A percentile compares a stretch with the other conserved stretches of the same genome.
These are phyloP conservation scores for Phyllostomus hastatus DNA, from an alignment of 2,113 vertebrate species.

Conservation along the genomic window DNA sequence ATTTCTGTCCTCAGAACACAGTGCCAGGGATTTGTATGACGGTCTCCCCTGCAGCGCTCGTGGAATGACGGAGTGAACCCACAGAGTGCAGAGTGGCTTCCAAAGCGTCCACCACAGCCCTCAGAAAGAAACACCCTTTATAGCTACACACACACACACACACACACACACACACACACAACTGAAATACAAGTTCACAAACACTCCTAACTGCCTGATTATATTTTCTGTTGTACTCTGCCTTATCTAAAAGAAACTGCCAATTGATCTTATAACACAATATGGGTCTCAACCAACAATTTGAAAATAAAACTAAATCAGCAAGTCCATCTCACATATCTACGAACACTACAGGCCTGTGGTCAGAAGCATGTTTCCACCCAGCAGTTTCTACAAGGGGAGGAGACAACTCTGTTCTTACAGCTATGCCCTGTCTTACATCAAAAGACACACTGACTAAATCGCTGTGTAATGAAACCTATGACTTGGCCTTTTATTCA, in stretches of 20 bases:
- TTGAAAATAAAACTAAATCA: not conserved
- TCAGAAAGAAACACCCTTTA: not conserved
- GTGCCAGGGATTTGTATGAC: constrained; percentile 28
- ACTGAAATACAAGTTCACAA: not conserved
- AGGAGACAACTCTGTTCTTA: not conserved
- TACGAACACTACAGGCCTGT: accelerated
- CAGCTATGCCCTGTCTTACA: not conserved
- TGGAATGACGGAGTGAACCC: not conserved
- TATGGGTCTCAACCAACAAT: not conserved
- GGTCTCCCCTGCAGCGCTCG: not conserved
- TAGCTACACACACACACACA: not conserved
- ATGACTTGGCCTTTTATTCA: not conserved
- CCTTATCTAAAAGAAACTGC: not conserved
- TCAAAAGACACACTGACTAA: not conserved
- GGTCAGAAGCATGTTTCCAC: accelerated
- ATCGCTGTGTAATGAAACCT: too few relatives aligned
- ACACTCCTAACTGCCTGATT: accelerated
- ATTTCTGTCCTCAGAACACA: not conserved
- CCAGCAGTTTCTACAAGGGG: accelerated
- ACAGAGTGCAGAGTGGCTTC: accelerated
- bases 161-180: too few relatives aligned
- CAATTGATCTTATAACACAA: not conserved
- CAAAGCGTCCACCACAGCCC: accelerated
- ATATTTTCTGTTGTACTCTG: not conserved
- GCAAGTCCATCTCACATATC: accelerated